These are phyloP conservation scores for Hemiscyllium ocellatum DNA, from an alignment of 2,113 vertebrate species.

Conservation along the genomic window DNA sequence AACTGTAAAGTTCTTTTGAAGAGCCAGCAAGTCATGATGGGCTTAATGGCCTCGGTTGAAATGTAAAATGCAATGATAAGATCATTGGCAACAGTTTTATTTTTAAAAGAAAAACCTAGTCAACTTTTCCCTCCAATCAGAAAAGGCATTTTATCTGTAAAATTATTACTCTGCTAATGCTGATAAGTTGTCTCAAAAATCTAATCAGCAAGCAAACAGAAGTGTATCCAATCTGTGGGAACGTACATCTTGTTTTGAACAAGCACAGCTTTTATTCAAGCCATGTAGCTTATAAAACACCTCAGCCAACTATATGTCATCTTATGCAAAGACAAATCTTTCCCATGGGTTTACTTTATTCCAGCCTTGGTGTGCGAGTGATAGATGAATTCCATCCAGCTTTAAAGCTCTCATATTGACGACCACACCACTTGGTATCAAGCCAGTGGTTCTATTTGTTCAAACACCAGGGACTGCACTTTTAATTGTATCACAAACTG, in stretches of 20 bases:
- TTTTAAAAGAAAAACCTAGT: background rate
- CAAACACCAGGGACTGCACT: background rate
- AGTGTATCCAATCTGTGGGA: background rate
- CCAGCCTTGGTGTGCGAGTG: background rate
- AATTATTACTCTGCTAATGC: background rate
- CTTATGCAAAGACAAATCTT: background rate
- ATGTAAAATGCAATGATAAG: background rate
- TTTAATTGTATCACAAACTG: conserved; percentile 25
- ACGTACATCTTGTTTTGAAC: conserved; percentile 23
- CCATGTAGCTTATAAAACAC: background rate
- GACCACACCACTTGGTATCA: background rate
- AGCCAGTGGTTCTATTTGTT: conserved; percentile 6
- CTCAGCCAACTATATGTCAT: background rate
- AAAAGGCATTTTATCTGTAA: conserved; percentile 12
- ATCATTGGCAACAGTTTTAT: background rate
- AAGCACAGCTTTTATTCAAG: background rate
- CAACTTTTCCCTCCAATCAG: background rate
- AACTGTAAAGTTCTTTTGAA: background rate
- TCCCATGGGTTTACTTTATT: conserved; percentile 4
- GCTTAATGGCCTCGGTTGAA: background rate
- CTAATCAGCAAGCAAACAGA: background rate
- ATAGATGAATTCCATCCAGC: conserved; percentile 9
- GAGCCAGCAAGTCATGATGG: background rate
- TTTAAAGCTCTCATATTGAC: background rate
- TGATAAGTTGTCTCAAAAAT: background rate